phyloP scores from a whole-genome alignment of 2,113 vertebrate species.

The Mionectes macconnelli region DNA sequence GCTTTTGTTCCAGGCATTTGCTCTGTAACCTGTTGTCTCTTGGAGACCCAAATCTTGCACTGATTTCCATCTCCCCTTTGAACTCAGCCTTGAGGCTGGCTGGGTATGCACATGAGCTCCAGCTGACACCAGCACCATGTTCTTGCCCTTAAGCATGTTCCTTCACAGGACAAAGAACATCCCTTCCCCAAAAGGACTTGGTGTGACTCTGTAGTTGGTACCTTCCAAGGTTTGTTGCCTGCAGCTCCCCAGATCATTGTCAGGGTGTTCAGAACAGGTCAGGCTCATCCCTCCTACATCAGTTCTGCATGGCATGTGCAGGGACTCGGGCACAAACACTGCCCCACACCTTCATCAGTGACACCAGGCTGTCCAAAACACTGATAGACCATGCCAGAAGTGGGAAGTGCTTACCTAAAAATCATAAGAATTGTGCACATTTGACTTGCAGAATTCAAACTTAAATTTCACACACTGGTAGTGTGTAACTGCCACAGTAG shows the following conservation, averaged over 20 bases:
- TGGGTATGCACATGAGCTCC: neutral
- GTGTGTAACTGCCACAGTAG: neutral
- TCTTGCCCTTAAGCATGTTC: neutral
- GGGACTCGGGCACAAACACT: neutral
- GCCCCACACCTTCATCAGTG: neutral
- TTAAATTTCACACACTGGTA: neutral
- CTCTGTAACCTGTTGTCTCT: neutral
- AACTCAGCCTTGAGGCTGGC: neutral
- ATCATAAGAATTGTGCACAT: rapidly evolving
- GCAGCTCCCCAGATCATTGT: neutral
- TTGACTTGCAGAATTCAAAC: neutral
- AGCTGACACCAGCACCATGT: neutral
- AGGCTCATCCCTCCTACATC: neutral
- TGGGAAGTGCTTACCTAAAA: neutral
- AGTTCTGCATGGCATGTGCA: rapidly evolving
- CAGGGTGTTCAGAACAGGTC: neutral
- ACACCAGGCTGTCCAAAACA: neutral
- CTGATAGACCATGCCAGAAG: neutral
- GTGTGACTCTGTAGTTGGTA: rapidly evolving
- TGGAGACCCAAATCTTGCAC: neutral
- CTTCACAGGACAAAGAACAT: neutral
- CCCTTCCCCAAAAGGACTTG: neutral
- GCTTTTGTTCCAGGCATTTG: neutral
- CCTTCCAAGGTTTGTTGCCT: neutral
- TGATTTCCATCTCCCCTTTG: neutral